Base-by-base conservation (phyloP, 2,888 invertebrate genomes). In the Eupithecia subumbrata region DNA sequence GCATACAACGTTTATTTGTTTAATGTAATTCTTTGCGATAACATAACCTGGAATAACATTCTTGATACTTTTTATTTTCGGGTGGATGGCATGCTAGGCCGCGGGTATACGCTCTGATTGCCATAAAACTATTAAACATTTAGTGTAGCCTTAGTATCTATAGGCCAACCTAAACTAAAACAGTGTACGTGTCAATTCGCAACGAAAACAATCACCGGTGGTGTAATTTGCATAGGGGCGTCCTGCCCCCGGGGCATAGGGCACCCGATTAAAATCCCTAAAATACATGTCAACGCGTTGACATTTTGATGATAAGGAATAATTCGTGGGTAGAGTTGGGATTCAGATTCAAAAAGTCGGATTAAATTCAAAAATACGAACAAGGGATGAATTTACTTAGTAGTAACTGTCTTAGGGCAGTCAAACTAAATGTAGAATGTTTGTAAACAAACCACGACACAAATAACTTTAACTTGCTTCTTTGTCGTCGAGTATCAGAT, bases 231-330 rank as follows among this genome's bases (percentile, higher is more conserved):
- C 94, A 93, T 92, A 90, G 89, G 87, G 89, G 89, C 80, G 85
- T 63, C 67, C 80, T 82, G 82, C 82, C 78, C 73, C 84, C 82
- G 71, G 81, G 81, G 83, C 68, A 45, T 14, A 25, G 84, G 82
- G 83, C 85, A 78, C 83, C 85, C 92, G 91, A 93, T 93, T 93
- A 93, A 93, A 93, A 91, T 90, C 91, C 91, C 92, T 89, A 92
- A 93, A 94, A 93, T 93, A 92, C 90, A 91, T 92, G 92, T 92
- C 93, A 92, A 88, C 91, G 92, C 92, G 94, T 93, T 94, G 94
- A 93, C 94, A 90, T 93, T 93, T 92, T 93, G 93, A 94, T 92
- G 93, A 93, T 92, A 90, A 90, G 91, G 91, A 92, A 94, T 91
- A 92, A 92, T 92, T 91, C 88, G 72, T 72, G 56, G 22, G 67